Base-by-base conservation (phyloP, 2,797 vertebrate genomes). In the Mycteria americana region DNA sequence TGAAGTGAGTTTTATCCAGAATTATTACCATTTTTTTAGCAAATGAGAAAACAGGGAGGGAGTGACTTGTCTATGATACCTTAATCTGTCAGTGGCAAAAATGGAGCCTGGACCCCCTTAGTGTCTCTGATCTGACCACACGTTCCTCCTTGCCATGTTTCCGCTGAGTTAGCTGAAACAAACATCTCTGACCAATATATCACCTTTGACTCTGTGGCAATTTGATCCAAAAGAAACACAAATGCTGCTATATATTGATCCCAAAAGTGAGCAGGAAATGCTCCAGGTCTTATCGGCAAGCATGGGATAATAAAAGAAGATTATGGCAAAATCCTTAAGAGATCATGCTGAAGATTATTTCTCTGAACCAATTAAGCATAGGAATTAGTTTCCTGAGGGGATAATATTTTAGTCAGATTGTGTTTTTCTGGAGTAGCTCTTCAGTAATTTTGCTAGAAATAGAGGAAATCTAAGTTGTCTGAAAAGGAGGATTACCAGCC, bases 281-380 rank as follows among this genome's bases (percentile, higher is more conserved):
- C 46, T 85, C 85, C 85, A 68, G 87, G 69, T 50, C 93, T 93
- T 53, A 31, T 85, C 85, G 92, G 96, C 56, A 21, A 94, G 80
- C 16, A 9, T 8, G 46, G 91, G 88, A 74, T 79, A 94, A 95
- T 78, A 79, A 87, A 91, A 76, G 82, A 41, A 94, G 96, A 95
- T 93, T 88, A 87, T 56, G 76, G 92, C 89, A 67, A 83, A 89
- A 76, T 74, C 90, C 93, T 96, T 85, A 85, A 92, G 96, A 96
- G 63, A 85, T 82, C 13, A 50, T 74, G 50, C 81, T 91, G 88
- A 48, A 86, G 96, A 96, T 92, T 83, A 95, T 94, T 95, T 45
- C 93, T 93, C 53, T 62, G 92, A 95, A 96, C 82, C 93, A 95
- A 96, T 97, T 96, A 97, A 79, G 83, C 85, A 79, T 81, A 65